Evolutionary conservation across 1,140 invertebrate species (phyloP), one percentile per base, ranked within the genome.

Genomic region (Pachypeltis micranthus): DNA sequence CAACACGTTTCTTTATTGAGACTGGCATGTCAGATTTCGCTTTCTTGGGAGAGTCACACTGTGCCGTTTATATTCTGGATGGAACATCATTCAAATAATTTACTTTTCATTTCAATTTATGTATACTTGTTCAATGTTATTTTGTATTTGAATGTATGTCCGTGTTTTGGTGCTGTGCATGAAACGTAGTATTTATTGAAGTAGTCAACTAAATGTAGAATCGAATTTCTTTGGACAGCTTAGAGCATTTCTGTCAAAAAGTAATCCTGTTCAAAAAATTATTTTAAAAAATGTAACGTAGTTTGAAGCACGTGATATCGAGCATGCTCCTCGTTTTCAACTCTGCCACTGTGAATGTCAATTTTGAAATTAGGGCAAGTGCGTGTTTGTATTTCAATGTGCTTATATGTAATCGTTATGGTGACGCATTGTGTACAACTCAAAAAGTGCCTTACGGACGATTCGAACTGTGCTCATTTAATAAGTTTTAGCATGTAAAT

Each of bases 51-150:
- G 23, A 59, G 62, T 63, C 62, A 63, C 62, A 63, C 27, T 63
- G 55, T 63, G 62, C 62, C 62, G 62, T 63, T 63, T 63, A 63
- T 63, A 63, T 34, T 39, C 29, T 63, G 62, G 62, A 63, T 63
- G 62, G 62, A 63, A 56, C 58, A 34, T 31, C 55, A 59, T 28
- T 59, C 29, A 57, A 27, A 39, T 10, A 39, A 39, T 47, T n/a
- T 47, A 47, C 44, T 23, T 47, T 47, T 47, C 14, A 23, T 23
- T 29, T 31, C n/a, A 2, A 56, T 7, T 56, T 25, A 26, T 10
- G 26, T 24, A 56, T 24, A 2, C 16, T 56, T 2, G 26, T 10
- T 39, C 21, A 25, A 56, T 56, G 4, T 56, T 26, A 24, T 47
- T n/a, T 47, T 19, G n/a, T 47, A 7, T 56, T 56, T 54, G 14